These are phyloP conservation scores for Orcinus orca DNA, from an alignment of 2,113 vertebrate species.

Conservation along the genomic window DNA sequence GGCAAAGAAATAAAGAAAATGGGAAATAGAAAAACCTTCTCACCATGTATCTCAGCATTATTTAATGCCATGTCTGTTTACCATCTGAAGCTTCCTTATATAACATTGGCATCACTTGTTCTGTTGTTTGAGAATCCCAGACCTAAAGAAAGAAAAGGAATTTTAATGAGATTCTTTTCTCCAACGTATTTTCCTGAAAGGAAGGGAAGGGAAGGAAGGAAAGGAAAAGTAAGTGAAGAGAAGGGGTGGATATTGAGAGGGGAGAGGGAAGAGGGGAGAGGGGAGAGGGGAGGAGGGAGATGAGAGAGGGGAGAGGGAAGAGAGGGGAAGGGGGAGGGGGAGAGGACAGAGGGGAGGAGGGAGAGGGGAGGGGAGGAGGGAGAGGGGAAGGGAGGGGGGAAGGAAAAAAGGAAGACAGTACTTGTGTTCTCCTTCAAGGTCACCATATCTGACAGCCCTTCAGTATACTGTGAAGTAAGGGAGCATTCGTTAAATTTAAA, in stretches of 20 bases:
- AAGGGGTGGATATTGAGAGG: too few relatives aligned
- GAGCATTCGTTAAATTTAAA: neutral
- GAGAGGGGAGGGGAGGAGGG: neutral
- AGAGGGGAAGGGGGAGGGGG: neutral
- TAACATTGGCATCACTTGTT: neutral
- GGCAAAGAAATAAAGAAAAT: neutral
- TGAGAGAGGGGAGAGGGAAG: too few relatives aligned
- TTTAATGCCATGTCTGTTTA: neutral
- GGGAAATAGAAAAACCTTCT: neutral
- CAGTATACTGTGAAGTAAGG: neutral
- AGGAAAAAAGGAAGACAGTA: neutral
- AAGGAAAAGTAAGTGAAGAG: neutral
- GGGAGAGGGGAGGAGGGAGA: too few relatives aligned
- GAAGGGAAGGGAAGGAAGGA: neutral
- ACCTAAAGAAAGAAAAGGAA: conserved; percentile 1
- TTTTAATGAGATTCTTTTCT: neutral
- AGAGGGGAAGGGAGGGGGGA: neutral
- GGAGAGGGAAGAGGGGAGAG: neutral
- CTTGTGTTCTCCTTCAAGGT: neutral
- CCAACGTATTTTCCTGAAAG: neutral
- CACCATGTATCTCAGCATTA: neutral
- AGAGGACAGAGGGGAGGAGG: neutral
- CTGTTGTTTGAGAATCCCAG: neutral
- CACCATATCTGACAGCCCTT: neutral
- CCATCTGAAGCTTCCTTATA: neutral